A percentile compares a stretch with the other conserved stretches of the same genome.
Conservation (phyloP, 2,888 invertebrate genomes). For the Diarsia mendica region DNA sequence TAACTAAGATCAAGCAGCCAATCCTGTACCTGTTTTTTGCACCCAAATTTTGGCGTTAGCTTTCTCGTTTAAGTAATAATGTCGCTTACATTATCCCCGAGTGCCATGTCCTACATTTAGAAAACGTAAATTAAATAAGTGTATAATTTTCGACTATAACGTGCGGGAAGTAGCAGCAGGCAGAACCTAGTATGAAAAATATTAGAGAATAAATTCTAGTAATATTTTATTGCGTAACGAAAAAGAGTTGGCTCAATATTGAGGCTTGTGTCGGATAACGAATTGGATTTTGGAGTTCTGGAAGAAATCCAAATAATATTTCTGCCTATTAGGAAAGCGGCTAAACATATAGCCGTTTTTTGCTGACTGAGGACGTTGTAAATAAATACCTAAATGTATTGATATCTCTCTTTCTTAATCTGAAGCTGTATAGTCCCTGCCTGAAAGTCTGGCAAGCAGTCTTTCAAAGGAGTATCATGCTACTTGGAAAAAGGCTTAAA, state of each 20-base stretch:
- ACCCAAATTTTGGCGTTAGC: no score
- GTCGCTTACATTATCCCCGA: no score
- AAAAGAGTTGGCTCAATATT: conserved; percentile 39
- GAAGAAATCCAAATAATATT: conserved; percentile 36
- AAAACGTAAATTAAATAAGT: no score
- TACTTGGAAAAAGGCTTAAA: background rate
- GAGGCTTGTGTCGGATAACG: background rate
- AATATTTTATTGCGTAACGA: background rate
- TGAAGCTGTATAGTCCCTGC: background rate
- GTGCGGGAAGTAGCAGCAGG: background rate
- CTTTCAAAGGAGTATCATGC: background rate
- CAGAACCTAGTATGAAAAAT: background rate
- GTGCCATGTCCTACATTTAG: no score
- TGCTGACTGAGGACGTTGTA: background rate
- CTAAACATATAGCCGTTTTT: background rate
- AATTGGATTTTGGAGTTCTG: conserved; percentile 39
- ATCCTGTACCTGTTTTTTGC: no score
- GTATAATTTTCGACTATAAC: no score
- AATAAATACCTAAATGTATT: background rate
- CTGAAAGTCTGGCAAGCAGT: background rate
- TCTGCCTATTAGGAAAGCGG: background rate
- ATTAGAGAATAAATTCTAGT: background rate
- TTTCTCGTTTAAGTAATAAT: no score
- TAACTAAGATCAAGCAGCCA: no score
- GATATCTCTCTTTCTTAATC: background rate